Conservation (phyloP, 2,888 invertebrate genomes). For the Dexiosoma caninum region DNA sequence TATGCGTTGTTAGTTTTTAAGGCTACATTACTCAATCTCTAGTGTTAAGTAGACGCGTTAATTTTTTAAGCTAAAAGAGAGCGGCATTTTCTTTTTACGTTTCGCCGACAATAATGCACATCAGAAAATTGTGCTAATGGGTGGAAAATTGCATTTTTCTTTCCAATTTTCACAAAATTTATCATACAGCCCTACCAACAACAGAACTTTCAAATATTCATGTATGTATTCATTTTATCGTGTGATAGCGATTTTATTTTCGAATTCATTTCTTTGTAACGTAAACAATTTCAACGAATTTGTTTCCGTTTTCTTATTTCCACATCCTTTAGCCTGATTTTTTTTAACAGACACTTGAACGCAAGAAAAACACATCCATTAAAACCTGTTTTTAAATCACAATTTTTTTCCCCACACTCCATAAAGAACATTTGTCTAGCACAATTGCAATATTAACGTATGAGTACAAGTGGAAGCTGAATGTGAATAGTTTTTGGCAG, state of each 20-base stretch:
- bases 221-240: too few relatives aligned
- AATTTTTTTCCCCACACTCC: not conserved
- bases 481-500: constrained; percentile 28
- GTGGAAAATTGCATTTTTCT: too few relatives aligned
- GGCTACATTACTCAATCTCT: too few relatives aligned
- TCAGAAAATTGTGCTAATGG: too few relatives aligned
- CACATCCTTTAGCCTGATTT: not conserved
- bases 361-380: constrained; percentile 1
- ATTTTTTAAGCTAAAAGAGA: too few relatives aligned
- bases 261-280: not conserved
- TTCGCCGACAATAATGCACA: too few relatives aligned
- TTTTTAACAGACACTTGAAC: constrained; percentile 29
- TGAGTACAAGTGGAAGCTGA: not conserved
- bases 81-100: too few relatives aligned
- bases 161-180: too few relatives aligned
- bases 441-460: not conserved
- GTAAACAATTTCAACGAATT: constrained; percentile 22
- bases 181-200: too few relatives aligned
- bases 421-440: not conserved
- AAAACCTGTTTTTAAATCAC: constrained; percentile 14
- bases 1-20: too few relatives aligned
- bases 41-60: too few relatives aligned
- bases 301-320: not conserved
- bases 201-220: too few relatives aligned
- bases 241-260: not conserved